phyloP scores from a whole-genome alignment of 1,140 invertebrate genomes.

The Pachyrhynchus sulphureomaculatus region DNA sequence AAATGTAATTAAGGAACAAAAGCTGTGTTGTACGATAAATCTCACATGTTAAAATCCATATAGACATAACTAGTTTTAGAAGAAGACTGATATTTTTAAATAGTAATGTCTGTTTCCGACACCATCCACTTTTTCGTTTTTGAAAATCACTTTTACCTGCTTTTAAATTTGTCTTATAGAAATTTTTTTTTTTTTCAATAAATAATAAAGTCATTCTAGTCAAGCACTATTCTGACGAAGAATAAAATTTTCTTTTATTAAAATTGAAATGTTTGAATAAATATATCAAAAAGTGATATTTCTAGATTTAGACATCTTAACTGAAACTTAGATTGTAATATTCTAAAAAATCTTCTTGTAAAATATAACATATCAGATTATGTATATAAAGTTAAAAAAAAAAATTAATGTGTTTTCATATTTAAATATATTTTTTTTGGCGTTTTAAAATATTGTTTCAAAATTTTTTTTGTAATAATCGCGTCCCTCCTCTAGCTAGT shows the following conservation, averaged over 20 bases:
- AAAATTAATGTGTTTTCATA: not conserved
- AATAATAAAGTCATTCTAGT: not conserved
- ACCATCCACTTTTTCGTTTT: no score
- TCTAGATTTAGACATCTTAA: not conserved
- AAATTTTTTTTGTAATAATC: not conserved
- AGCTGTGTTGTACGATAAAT: conserved; percentile 28
- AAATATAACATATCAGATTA: conserved; percentile 12
- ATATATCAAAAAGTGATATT: conserved; percentile 4
- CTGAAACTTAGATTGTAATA: not conserved
- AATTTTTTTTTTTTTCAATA: not conserved
- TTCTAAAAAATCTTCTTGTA: not conserved
- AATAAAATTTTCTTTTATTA: no score
- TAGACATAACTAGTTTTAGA: conserved; percentile 9
- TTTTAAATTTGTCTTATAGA: no score
- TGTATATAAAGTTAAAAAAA: not conserved
- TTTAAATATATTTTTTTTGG: not conserved
- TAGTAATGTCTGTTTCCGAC: not conserved
- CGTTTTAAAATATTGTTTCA: not conserved
- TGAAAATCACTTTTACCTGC: not conserved
- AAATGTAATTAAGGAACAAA: not conserved
- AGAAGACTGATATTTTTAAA: conserved; percentile 13
- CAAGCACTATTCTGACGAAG: not conserved
- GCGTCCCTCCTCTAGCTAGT: not conserved
- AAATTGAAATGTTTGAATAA: not conserved
- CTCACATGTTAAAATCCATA: not conserved